Conservation (phyloP, 2,888 invertebrate genomes). For the Anaspis maculata region DNA sequence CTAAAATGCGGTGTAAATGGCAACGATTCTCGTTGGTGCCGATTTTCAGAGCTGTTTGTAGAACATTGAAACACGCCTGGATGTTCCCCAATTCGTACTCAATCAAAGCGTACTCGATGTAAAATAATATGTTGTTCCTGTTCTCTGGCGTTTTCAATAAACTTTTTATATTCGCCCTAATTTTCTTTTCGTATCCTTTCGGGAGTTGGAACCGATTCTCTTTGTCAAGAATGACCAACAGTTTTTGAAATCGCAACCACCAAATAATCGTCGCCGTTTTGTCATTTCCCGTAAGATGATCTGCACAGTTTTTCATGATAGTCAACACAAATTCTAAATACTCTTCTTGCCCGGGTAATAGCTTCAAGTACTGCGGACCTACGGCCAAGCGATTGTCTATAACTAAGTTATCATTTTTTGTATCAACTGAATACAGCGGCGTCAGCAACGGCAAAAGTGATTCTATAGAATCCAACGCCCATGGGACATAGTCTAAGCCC, state of each 20-base stretch:
- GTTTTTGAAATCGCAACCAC: constrained; percentile 55
- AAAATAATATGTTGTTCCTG: constrained; percentile 50
- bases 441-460: constrained; percentile 41
- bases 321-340: constrained; percentile 48
- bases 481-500: constrained; percentile 41
- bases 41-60: constrained; percentile 43
- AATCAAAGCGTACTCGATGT: constrained; percentile 54
- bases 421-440: constrained; percentile 32
- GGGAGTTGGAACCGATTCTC: constrained; percentile 41
- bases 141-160: constrained; percentile 48
- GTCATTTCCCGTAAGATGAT: constrained; percentile 43
- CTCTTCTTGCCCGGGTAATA: constrained; percentile 53
- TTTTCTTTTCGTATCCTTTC: constrained; percentile 39
- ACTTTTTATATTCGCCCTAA: constrained; percentile 47
- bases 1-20: constrained; percentile 40
- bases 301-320: constrained; percentile 46
- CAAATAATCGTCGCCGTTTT: constrained; percentile 50
- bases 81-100: constrained; percentile 48
- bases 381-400: constrained; percentile 45
- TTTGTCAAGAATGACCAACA: constrained; percentile 45
- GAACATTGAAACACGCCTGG: constrained; percentile 44
- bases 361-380: constrained; percentile 52
- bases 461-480: constrained; percentile 47
- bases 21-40: constrained; percentile 23
- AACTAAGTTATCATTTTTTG: constrained; percentile 35